Evolutionary conservation across 2,113 vertebrate species (phyloP).

Genomic region (Caranx ignobilis): DNA sequence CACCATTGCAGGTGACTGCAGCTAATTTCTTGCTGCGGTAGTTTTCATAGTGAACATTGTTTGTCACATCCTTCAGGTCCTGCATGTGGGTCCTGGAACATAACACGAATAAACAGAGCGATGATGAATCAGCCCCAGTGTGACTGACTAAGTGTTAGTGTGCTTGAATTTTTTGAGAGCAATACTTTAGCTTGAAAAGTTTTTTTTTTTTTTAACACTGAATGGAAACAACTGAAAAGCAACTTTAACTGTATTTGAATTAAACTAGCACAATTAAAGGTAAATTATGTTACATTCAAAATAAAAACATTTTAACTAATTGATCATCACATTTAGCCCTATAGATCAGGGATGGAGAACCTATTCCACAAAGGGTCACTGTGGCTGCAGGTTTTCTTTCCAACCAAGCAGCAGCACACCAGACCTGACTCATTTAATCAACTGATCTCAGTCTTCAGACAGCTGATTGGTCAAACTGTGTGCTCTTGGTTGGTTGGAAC

Average conservation of each 20-base stretch:
- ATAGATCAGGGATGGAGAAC: no score
- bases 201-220: background rate
- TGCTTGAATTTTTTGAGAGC: background rate
- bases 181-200: background rate
- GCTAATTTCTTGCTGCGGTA: constrained; percentile 95
- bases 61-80: constrained; percentile 97
- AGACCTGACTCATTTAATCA: no score
- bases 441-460: no score
- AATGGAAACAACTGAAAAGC: background rate
- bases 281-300: background rate
- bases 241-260: background rate
- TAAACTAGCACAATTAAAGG: background rate
- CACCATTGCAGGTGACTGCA: constrained; percentile 94
- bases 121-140: background rate
- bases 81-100: constrained; percentile 94
- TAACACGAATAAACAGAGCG: background rate
- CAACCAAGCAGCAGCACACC: no score
- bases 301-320: no score
- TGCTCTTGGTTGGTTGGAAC: no score
- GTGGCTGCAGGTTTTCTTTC: no score
- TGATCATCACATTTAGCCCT: no score
- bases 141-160: background rate
- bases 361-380: no score
- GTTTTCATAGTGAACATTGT: constrained; percentile 98
- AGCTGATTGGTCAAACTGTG: no score